Evolutionary conservation across 2,888 invertebrate genomes (phyloP), one percentile per base, ranked within the genome.

Genomic region (Ernsta delagoae): DNA sequence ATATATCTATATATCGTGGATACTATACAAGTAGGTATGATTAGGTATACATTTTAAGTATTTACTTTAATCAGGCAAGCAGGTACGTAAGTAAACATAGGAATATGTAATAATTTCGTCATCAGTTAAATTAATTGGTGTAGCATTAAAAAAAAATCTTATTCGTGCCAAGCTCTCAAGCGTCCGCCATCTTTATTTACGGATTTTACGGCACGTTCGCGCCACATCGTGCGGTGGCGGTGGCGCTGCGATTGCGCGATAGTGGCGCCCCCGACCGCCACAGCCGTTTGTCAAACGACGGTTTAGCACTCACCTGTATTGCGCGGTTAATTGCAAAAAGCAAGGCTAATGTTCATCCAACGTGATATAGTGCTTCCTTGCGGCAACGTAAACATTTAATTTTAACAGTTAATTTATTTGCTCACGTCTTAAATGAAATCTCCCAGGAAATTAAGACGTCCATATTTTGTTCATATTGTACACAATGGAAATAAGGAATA

Each of bases 321-420:
- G 74, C 75, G 75, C 79, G 80, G 86, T 90, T 91, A 92, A 92
- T 92, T 92, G 85, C 86, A 79, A 86, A 84, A 86, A 86, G 81
- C 86, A 83, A 82, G 79, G 84, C 75, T 88, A 87, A 87, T 85
- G 86, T 85, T 83, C 84, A 79, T 81, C 82, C 79, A 82, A 83
- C 81, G 84, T 90, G 91, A 92, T 90, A 81, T 83, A 92, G 82
- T 78, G 87, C 79, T 68, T 70, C 64, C 68, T 60, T 50, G 59
- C 53, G 62, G 45, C 53, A 43, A 61, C 48, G 43, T 69, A 65
- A 62, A 62, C 62, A 57, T 68, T 68, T 62, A 68, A 68, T 68
- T 68, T 68, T 50, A 43, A 43, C 62, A 62, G 57, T 36, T 61
- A 62, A 68, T 68, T 68, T 68, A 62, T 68, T 54, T 57, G 4